A percentile compares a stretch with the other conserved stretches of the same genome.
Evolutionary conservation across 2,888 invertebrate species (phyloP).

Genomic region (Choreutis nemorana): DNA sequence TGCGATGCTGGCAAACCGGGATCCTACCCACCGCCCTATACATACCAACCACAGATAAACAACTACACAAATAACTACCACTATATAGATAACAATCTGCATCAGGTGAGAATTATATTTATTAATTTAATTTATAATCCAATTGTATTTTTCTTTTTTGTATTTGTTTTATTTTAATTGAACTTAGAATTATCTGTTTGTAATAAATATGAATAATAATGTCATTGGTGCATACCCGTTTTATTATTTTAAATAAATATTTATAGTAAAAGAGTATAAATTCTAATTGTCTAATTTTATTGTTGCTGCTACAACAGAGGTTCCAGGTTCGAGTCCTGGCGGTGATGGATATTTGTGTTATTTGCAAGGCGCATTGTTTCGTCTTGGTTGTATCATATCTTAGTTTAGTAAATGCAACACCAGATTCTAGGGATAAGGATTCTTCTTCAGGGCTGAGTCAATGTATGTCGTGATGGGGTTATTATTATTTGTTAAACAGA

Average conservation of each 20-base stretch:
- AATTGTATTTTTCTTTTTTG: background rate
- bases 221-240: background rate
- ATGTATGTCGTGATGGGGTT: slow-evolving; percentile 5
- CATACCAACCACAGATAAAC: slow-evolving; percentile 31
- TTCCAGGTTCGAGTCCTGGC: too few relatives aligned
- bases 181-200: background rate
- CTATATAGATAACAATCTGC: slow-evolving; percentile 20
- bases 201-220: background rate
- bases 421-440: too few relatives aligned
- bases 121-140: background rate
- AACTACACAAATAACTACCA: too few relatives aligned
- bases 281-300: too few relatives aligned
- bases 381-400: too few relatives aligned
- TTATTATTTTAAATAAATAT: background rate
- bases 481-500: slow-evolving; percentile 16
- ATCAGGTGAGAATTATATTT: slow-evolving; percentile 21
- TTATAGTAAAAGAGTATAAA: too few relatives aligned
- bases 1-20: slow-evolving; percentile 42
- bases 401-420: too few relatives aligned
- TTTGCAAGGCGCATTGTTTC: too few relatives aligned
- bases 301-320: too few relatives aligned
- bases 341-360: too few relatives aligned
- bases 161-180: background rate
- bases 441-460: too few relatives aligned
- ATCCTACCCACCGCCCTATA: slow-evolving; percentile 40